Conservation (phyloP, 2,113 vertebrate species). For the Elanoides forficatus region DNA sequence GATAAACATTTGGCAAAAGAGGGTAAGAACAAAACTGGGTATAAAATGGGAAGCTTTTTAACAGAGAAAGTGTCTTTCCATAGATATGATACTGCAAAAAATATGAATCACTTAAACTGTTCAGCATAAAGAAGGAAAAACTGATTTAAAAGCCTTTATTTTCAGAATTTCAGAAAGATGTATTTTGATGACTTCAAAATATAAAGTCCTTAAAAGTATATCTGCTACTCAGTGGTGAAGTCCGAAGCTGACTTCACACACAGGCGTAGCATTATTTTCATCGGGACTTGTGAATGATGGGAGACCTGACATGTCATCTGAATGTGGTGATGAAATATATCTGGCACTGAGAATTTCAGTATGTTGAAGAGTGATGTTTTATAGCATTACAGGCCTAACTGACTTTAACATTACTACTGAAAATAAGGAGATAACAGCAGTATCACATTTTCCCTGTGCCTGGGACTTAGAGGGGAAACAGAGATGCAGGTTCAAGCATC, state of each 20-base stretch:
- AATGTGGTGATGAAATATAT: background rate
- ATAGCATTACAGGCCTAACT: background rate
- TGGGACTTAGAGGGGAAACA: background rate
- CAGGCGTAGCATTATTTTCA: background rate
- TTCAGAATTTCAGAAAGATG: background rate
- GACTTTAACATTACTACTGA: background rate
- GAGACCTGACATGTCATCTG: background rate
- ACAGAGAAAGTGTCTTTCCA: background rate
- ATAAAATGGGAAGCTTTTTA: background rate
- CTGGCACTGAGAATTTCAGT: background rate
- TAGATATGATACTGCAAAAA: background rate
- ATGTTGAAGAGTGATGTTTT: background rate
- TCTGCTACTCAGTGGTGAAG: background rate
- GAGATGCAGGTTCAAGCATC: background rate
- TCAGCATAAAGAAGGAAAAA: background rate
- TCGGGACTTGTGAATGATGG: background rate
- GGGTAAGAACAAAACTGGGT: background rate
- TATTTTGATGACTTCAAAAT: background rate
- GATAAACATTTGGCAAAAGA: background rate
- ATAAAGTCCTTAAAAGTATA: background rate
- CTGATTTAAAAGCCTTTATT: background rate
- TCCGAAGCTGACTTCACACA: background rate
- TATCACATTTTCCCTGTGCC: background rate
- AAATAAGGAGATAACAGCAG: background rate
- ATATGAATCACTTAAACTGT: background rate